Evolutionary conservation across 2,113 vertebrate genomes (phyloP), one percentile per base, ranked within the genome.

Genomic region (Chloropsis hardwickii): DNA sequence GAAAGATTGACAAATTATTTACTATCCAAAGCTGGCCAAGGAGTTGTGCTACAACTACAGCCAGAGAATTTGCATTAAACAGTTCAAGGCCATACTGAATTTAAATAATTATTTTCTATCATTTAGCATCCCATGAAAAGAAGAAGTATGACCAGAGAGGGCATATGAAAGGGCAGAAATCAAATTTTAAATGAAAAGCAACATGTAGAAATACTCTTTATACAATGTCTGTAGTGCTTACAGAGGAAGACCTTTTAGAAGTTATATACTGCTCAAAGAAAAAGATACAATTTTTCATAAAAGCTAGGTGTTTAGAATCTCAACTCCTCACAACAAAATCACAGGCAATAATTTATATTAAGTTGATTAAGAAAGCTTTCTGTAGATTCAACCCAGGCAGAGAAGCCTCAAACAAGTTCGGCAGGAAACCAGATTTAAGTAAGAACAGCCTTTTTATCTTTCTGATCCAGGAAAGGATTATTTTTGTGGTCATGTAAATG

Each of bases 401-500:
- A 94, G 93, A 95, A 93, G 77, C 58, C 76, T 88, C 82, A 88
- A 90, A 91, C 40, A 81, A 71, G 60, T 94, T 81, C 74, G 92
- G 64, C 72, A 96, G 80, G 80, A 95, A 96, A 79, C 62, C 73
- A 91, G 40, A 73, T 64, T 94, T 92, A 88, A 96, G 78, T 61
- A 50, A 88, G 77, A 94, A 76, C 81, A 86, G 91, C 72, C 31
- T 64, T 95, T 74, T 90, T 83, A 86, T 56, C 92, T 90, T 94
- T 77, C 70, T 72, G 54, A 80, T 70, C 45, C 69, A 85, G 93
- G 83, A 94, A 76, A 89, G 54, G 51, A 65, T 74, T 92, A 54
- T 86, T 94, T 76, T 18, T 84, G 65, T 35, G 48, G 37, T 45
- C 35, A 53, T 51, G 80, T 56, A 80, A 57, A 88, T 37, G 58